Conservation (phyloP, 2,113 vertebrate genomes). For the Myrmecobius fasciatus region DNA sequence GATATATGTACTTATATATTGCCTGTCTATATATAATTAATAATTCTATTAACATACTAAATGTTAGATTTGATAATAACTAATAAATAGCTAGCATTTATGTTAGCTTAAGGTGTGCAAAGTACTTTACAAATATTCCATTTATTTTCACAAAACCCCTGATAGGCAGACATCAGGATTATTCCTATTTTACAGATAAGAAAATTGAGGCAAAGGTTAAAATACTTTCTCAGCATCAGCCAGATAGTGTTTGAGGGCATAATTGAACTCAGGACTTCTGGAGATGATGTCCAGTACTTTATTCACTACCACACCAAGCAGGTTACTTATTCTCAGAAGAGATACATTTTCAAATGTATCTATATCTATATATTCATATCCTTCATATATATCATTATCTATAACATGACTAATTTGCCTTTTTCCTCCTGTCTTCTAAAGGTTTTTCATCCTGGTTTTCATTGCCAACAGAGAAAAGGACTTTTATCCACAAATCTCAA, state of each 20-base stretch:
- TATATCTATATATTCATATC: neutral
- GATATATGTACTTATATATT: neutral
- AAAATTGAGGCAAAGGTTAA: neutral
- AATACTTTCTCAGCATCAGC: neutral
- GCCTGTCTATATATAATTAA: neutral
- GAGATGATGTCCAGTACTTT: neutral
- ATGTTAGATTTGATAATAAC: neutral
- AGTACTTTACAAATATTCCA: neutral
- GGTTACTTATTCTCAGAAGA: neutral
- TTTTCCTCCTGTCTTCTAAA: neutral
- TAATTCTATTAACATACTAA: neutral
- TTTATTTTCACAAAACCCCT: neutral
- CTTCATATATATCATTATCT: neutral
- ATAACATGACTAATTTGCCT: neutral
- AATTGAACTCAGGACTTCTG: neutral
- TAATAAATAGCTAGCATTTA: neutral
- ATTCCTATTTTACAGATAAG: neutral
- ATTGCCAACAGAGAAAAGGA: slow-evolving; percentile 9
- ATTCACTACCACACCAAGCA: neutral
- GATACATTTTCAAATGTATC: neutral
- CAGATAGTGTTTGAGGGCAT: neutral
- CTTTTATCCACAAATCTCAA: neutral
- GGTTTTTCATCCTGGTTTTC: slow-evolving; percentile 9
- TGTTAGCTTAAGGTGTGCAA: neutral
- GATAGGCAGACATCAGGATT: neutral